A percentile compares a stretch with the other conserved stretches of the same genome.
phyloP scores from a whole-genome alignment of 2,113 vertebrate genomes.

The crab-eating macaque (Macaca fascicularis) region T2T-MFA8v1.1 NC_088386.1:99758001-99758500 shows the following conservation, averaged over 20 bases:
- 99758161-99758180: not conserved
- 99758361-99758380: not conserved
- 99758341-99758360: not conserved
- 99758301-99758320: not conserved
- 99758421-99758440: not conserved
- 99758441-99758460: not conserved
- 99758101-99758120: not conserved
- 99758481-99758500: not conserved
- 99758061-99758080: not conserved
- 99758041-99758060: not conserved
- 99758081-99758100: not conserved
- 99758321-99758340: not conserved
- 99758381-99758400: not conserved
- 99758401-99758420: not conserved
- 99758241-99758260: not conserved
- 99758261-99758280: not conserved
- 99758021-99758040: not conserved
- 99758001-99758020: not conserved
- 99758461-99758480: not conserved
- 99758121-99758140: not conserved
- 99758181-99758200: slow-evolving; percentile 1
- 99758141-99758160: not conserved
- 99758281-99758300: not conserved
- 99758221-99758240: not conserved
- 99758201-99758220: not conserved